These are phyloP conservation scores for Mythimna pallens DNA, from an alignment of 2,888 invertebrate genomes.

Conservation along the genomic window DNA sequence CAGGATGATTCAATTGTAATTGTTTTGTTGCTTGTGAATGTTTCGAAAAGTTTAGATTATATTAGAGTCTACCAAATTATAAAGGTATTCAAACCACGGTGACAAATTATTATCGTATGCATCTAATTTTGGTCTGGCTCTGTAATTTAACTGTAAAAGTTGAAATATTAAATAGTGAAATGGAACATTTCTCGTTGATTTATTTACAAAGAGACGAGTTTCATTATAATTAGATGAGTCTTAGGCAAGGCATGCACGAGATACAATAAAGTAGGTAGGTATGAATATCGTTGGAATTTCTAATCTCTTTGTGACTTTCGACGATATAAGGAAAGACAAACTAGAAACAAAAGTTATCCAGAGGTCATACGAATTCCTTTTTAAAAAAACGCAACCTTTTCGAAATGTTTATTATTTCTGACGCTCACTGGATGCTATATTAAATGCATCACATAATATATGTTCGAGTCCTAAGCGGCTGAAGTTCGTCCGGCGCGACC, in stretches of 20 bases:
- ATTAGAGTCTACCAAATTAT: neutral
- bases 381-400: conserved; percentile 2
- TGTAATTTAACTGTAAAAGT: neutral
- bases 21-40: neutral
- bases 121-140: neutral
- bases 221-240: neutral
- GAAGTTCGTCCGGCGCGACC: conserved; percentile 70
- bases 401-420: neutral
- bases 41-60: neutral
- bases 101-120: neutral
- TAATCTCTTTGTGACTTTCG: neutral
- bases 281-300: neutral
- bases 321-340: neutral
- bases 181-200: neutral
- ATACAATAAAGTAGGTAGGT: neutral
- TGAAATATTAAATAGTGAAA: neutral
- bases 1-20: neutral
- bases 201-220: neutral
- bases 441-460: conserved; percentile 27
- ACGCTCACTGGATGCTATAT: neutral
- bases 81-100: neutral
- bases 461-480: conserved; percentile 55
- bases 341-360: neutral
- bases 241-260: neutral
- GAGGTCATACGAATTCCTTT: neutral